A percentile compares a stretch with the other conserved stretches of the same genome.
These are phyloP conservation scores for Orthonevra nobilis DNA, from an alignment of 2,888 invertebrate genomes.

Conservation along the genomic window DNA sequence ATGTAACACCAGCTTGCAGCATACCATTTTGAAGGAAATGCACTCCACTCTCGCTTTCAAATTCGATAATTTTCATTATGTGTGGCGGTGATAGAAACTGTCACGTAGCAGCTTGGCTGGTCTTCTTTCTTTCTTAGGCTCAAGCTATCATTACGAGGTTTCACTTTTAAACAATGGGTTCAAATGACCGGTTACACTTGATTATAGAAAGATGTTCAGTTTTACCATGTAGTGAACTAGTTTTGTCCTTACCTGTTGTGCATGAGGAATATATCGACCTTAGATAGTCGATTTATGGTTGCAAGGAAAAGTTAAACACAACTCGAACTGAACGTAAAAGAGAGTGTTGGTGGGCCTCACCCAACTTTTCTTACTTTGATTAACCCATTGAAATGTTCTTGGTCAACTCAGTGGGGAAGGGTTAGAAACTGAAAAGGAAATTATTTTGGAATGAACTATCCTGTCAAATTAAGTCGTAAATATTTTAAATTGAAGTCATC, in stretches of 20 bases:
- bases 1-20: conserved; percentile 48
- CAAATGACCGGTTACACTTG: conserved; percentile 30
- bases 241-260: conserved; percentile 37
- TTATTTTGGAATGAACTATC: too few species aligned
- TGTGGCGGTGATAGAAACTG: conserved; percentile 69
- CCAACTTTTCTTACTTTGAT: too few species aligned
- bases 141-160: conserved; percentile 65
- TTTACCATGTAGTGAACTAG: conserved; percentile 11
- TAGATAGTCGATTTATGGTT: too few species aligned
- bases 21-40: conserved; percentile 64
- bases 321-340: too few species aligned
- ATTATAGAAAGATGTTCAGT: conserved; percentile 31
- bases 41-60: conserved; percentile 70
- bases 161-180: conserved; percentile 67
- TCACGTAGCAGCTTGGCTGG: conserved; percentile 58
- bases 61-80: conserved; percentile 71
- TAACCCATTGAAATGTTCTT: too few species aligned
- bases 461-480: too few species aligned
- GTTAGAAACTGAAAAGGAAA: too few species aligned
- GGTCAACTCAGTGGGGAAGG: too few species aligned
- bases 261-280: too few species aligned
- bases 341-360: too few species aligned
- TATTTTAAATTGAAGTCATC: too few species aligned
- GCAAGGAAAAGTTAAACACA: too few species aligned
- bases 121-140: conserved; percentile 67